Evolutionary conservation across 2,797 vertebrate species (phyloP).

Genomic region (Graptemys geographica): DNA sequence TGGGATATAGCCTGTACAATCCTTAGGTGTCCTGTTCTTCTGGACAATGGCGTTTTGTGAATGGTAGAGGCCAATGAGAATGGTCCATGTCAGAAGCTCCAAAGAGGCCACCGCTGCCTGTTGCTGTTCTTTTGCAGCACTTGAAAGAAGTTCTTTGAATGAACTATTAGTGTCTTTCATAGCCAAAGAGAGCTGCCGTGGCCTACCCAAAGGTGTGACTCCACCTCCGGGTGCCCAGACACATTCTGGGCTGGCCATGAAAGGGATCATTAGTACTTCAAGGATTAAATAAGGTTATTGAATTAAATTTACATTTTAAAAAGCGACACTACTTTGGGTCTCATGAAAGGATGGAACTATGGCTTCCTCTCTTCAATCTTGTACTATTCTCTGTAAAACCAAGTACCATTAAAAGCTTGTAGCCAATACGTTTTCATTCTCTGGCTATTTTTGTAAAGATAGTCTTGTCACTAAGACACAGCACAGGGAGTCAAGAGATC

Average conservation of each 20-base stretch:
- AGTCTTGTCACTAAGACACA: not conserved
- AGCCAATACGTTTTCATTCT: not conserved
- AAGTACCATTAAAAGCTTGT: not conserved
- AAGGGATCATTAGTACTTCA: not conserved
- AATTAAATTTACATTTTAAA: not conserved
- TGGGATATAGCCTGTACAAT: not conserved
- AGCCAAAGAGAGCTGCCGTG: not conserved
- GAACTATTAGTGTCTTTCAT: accelerated
- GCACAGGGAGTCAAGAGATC: not conserved
- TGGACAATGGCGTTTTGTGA: not conserved
- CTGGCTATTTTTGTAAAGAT: not conserved
- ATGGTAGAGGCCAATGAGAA: not conserved
- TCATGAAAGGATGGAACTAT: not conserved
- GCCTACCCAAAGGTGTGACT: not conserved
- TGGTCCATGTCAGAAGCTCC: not conserved
- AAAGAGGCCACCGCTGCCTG: not conserved
- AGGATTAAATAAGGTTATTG: not conserved
- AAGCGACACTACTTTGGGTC: not conserved
- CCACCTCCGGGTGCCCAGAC: not conserved
- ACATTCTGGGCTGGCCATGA: not conserved
- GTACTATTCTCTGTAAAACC: not conserved
- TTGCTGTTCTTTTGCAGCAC: not conserved
- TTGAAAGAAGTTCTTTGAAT: accelerated
- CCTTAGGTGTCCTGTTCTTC: not conserved
- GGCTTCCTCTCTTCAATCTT: not conserved